These are phyloP conservation scores for Holcopasites calliopsidis DNA, from an alignment of 1,140 invertebrate genomes.

Conservation along the genomic window DNA sequence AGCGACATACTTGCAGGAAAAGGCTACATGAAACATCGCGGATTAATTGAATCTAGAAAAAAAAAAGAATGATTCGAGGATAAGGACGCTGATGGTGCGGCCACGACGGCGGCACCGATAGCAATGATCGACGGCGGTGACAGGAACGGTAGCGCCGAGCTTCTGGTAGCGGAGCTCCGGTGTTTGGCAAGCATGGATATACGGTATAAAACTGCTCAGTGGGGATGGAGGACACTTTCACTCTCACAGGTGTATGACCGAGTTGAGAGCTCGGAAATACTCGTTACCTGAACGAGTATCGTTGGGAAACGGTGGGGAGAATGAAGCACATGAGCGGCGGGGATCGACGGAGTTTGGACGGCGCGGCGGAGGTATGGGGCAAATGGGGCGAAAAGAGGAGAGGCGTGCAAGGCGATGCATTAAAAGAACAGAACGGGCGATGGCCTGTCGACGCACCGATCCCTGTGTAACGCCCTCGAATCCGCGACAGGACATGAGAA, in stretches of 20 bases:
- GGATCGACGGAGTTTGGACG: neutral
- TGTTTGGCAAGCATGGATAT: slow-evolving; percentile 44
- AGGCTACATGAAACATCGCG: too few species aligned
- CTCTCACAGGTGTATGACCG: slow-evolving; percentile 79
- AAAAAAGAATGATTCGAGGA: too few species aligned
- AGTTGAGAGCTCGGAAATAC: slow-evolving; percentile 54
- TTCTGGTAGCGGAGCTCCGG: slow-evolving; percentile 16
- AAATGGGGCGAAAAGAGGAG: neutral
- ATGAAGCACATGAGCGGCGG: neutral
- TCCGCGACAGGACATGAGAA: too few species aligned
- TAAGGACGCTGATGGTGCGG: neutral
- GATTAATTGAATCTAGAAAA: too few species aligned
- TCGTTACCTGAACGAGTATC: slow-evolving; percentile 17
- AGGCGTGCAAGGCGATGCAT: neutral
- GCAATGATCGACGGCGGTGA: slow-evolving; percentile 47
- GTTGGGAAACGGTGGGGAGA: neutral
- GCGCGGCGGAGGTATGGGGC: neutral
- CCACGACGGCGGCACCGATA: slow-evolving; percentile 31
- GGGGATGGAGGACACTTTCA: slow-evolving; percentile 77
- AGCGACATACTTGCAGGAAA: too few species aligned
- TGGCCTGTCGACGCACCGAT: too few species aligned
- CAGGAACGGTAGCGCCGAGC: neutral
- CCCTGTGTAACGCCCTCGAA: too few species aligned
- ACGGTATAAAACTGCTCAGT: slow-evolving; percentile 52
- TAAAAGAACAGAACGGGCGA: neutral